These are phyloP conservation scores for Prunella himalayana DNA, from an alignment of 2,113 vertebrate genomes.

Conservation along the genomic window DNA sequence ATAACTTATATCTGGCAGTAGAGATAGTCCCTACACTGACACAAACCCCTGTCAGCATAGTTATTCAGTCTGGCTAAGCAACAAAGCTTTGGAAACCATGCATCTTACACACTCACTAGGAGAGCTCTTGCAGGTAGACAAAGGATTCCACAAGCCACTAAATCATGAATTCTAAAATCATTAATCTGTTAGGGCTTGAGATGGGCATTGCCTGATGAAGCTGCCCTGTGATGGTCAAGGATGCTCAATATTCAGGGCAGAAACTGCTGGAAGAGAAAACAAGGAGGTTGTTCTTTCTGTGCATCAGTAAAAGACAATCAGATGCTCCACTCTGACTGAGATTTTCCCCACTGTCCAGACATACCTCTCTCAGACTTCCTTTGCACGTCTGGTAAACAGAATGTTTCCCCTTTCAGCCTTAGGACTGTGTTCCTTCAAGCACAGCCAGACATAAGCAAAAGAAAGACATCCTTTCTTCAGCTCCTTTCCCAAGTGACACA, in stretches of 20 bases:
- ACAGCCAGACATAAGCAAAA: neutral
- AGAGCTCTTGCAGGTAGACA: neutral
- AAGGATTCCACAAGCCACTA: neutral
- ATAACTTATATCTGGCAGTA: neutral
- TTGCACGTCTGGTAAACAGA: neutral
- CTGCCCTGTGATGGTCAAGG: neutral
- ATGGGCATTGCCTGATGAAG: neutral
- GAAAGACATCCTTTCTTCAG: neutral
- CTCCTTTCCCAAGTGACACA: neutral
- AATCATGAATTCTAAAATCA: neutral
- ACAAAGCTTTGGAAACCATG: neutral
- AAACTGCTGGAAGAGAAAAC: neutral
- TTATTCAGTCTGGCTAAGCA: neutral
- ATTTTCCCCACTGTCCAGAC: neutral
- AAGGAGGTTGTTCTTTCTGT: neutral
- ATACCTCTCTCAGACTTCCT: neutral
- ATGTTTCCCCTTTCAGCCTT: neutral
- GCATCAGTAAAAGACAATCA: neutral
- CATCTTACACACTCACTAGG: neutral
- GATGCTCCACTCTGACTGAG: neutral
- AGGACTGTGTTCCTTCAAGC: neutral
- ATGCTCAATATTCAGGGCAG: neutral
- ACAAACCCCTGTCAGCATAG: neutral
- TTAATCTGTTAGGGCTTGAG: neutral
- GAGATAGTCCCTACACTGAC: neutral